These are phyloP conservation scores for Gopherus flavomarginatus DNA, from an alignment of 2,113 vertebrate species.

Conservation along the genomic window DNA sequence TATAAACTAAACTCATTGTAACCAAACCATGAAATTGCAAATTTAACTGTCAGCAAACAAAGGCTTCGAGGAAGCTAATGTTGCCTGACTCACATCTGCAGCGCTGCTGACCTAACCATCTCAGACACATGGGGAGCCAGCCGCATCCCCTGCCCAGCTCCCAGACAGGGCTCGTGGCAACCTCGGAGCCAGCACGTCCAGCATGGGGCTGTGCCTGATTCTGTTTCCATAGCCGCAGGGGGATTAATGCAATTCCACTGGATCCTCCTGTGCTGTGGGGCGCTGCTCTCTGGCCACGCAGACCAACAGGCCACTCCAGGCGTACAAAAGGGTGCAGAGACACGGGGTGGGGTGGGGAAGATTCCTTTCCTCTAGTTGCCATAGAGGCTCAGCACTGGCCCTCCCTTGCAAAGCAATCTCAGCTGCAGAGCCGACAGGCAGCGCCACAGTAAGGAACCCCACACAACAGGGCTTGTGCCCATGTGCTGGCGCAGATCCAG, in stretches of 20 bases:
- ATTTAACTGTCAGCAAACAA: conserved; percentile 68
- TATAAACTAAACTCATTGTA: conserved; percentile 69
- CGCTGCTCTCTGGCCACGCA: too few species aligned
- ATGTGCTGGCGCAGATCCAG: too few species aligned
- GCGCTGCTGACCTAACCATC: not conserved
- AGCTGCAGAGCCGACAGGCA: not conserved
- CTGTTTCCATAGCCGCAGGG: not conserved
- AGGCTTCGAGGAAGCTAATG: not conserved
- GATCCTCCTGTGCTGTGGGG: too few species aligned
- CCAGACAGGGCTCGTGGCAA: not conserved
- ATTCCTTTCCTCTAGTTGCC: not conserved
- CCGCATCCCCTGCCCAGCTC: not conserved
- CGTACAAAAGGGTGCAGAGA: not conserved
- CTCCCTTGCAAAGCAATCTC: not conserved
- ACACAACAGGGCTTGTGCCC: not conserved
- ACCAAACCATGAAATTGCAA: conserved; percentile 74
- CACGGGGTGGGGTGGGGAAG: not conserved
- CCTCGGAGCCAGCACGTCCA: not conserved
- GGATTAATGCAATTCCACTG: not conserved
- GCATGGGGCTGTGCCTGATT: too few species aligned
- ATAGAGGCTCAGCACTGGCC: not conserved
- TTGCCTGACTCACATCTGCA: not conserved
- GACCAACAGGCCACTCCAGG: not conserved
- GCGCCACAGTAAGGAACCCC: too few species aligned
- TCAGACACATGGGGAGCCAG: not conserved